Conservation (phyloP, 2,797 vertebrate species). For the Lacerta agilis region DNA sequence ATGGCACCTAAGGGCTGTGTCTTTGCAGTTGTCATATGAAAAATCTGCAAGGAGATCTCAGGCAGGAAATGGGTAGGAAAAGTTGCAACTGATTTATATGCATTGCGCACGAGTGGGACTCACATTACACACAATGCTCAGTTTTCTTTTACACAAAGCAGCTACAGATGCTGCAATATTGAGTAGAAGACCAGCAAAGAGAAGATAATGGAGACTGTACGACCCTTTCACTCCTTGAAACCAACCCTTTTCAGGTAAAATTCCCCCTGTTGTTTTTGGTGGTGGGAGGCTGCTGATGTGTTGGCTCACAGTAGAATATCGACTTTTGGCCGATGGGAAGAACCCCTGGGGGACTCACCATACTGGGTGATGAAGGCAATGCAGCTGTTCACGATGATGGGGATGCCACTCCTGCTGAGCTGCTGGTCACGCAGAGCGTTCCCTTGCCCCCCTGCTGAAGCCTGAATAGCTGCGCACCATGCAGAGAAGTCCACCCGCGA, state of each 20-base stretch:
- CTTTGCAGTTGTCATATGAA: no score
- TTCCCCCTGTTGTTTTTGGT: no score
- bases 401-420: conserved; percentile 93
- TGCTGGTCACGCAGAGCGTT: conserved; percentile 93
- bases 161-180: neutral
- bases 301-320: neutral
- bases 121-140: neutral
- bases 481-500: conserved; percentile 86
- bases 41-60: neutral
- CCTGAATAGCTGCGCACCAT: conserved; percentile 90
- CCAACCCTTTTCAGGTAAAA: neutral
- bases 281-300: neutral
- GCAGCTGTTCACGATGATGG: conserved; percentile 97
- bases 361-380: conserved; percentile 98
- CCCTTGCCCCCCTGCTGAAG: conserved; percentile 88
- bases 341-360: conserved; percentile 79
- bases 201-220: no score
- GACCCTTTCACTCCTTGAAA: neutral
- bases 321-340: neutral
- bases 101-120: neutral
- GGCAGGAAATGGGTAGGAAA: neutral
- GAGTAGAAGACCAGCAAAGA: neutral
- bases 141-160: neutral
- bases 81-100: neutral
- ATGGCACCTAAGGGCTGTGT: neutral